Percentiles rank a stretch among this genome's conserved stretches.
phyloP scores from a whole-genome alignment of 2,888 invertebrate genomes.

The Dryocosmus kuriphilus region DNA sequence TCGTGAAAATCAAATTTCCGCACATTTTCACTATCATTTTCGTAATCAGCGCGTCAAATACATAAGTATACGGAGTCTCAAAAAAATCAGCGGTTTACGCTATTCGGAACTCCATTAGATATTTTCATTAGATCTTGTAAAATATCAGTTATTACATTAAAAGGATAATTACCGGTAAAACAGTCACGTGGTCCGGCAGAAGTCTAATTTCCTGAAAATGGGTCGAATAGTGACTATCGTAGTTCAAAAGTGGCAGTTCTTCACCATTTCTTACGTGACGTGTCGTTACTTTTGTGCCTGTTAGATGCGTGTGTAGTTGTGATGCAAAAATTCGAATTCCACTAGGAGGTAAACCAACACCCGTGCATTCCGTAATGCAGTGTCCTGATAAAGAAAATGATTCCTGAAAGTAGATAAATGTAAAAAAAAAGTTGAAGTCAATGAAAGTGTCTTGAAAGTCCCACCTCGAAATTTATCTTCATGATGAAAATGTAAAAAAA shows the following conservation, averaged over 20 bases:
- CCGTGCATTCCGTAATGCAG: constrained; percentile 95
- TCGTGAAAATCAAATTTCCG: no score
- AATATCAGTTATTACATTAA: no score
- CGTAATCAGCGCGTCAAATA: no score
- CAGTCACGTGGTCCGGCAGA: constrained; percentile 86
- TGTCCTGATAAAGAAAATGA: constrained; percentile 91
- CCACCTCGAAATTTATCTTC: constrained; percentile 1
- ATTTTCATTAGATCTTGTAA: not conserved
- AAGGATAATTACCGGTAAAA: constrained; percentile 86
- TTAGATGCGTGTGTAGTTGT: constrained; percentile 97
- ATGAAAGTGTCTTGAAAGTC: not conserved
- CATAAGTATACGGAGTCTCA: no score
- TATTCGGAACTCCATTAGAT: no score
- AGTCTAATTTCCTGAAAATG: constrained; percentile 98
- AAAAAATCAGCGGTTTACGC: no score
- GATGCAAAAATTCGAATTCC: constrained; percentile 97
- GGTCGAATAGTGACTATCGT: constrained; percentile 96
- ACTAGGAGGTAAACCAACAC: constrained; percentile 87
- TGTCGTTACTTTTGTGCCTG: constrained; percentile 91
- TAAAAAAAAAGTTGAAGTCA: not conserved
- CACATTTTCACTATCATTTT: no score
- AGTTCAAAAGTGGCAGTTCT: constrained; percentile 91
- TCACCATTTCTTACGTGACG: constrained; percentile 89
- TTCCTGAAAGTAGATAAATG: constrained; percentile 67
- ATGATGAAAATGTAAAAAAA: not conserved